Evolutionary conservation across 2,888 invertebrate genomes (phyloP), one percentile per base, ranked within the genome.

Genomic region (Eueremaeus valkanovi): DNA sequence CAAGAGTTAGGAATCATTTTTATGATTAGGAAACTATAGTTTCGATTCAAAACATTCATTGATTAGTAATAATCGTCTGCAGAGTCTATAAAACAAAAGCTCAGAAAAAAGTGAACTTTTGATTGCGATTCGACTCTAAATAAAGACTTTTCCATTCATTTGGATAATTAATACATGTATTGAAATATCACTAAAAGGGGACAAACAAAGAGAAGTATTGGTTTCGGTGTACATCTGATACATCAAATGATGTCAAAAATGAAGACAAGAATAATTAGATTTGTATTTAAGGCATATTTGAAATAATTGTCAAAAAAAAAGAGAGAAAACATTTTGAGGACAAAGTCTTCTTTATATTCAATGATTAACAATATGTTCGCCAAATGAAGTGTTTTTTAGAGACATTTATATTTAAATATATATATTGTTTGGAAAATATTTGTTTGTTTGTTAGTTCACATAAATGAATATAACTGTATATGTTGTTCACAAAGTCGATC

Each of bases 241-340:
- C 18, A 29, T 33, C 18, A 31, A 33, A 13, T 63, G 31, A 21
- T 18, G 36, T 63, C 13, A 31, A 33, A n/a, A 31, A 31, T 33
- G 9, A 61, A 33, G n/a, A 36, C 36, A 66, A 18, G 21, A 21
- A 66, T 21, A n/a, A n/a, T n/a, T n/a, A 61, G n/a, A 61, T 3
- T 61, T 33, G n/a, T 27, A 31, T 33, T 66, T 66, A 66, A 36
- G 63, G 63, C 63, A 66, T 66, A 61, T 61, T 61, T 61, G n/a
- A 61, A 61, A 61, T 66, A 66, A 66, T 66, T 66, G 36, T 66
- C 33, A 36, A 13, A 66, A 66, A 66, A 36, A 11, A 36, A 66
- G n/a, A 5, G 0, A n/a, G 36, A 66, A 66, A 24, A 36, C 33
- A 36, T 66, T 66, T n/a, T 66, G 36, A 66, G 29, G 36, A 66